Evolutionary conservation across 2,113 vertebrate species (phyloP), one percentile per base, ranked within the genome.

Genomic region (Boulengeromyrus knoepffleri): DNA sequence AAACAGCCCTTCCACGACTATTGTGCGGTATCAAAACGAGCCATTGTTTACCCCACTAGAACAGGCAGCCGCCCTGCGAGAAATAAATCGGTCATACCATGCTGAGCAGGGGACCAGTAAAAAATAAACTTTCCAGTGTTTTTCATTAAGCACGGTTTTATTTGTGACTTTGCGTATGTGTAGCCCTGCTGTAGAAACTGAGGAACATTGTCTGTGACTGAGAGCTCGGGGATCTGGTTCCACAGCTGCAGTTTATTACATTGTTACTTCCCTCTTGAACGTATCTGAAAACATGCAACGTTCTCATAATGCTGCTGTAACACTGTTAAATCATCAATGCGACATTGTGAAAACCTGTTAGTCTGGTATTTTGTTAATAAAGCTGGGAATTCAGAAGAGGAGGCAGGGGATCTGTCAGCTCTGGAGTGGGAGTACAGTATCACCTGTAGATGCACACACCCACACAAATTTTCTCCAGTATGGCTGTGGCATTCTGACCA

Each of bases 221-320:
- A 77, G 85, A 46, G 90, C 70, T 86, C 1, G 7, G 58, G 83
- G 77, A 58, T 86, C 88, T 66, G 42, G 77, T 49, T 94, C 96
- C 96, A 96, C 95, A 96, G 95, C 95, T 95, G 88, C 91, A 93
- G 92, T 93, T 94, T 93, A 95, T 95, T 94, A 95, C 95, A 83
- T n/a, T 56, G 27, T 62, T 58, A 86, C 80, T 52, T 88, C 85
- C n/a, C 49, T 62, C 49, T 56, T 50, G 10, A 88, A 85, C n/a
- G 21, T 56, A 42, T 45, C 21, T 47, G 80, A 50, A 95, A 31
- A 45, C 85, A 95, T 95, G 96, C 95, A 95, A 95, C 95, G 95
- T 95, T 96, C 95, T 93, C 88, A 12, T 94, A 95, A 95, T 96
- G 96, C 94, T 90, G 88, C 93, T 42, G 0, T 95, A 94, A 94